A percentile compares a stretch with the other conserved stretches of the same genome.
Conservation (phyloP, 2,113 vertebrate species). For the Tricholaema leucomelas region DNA sequence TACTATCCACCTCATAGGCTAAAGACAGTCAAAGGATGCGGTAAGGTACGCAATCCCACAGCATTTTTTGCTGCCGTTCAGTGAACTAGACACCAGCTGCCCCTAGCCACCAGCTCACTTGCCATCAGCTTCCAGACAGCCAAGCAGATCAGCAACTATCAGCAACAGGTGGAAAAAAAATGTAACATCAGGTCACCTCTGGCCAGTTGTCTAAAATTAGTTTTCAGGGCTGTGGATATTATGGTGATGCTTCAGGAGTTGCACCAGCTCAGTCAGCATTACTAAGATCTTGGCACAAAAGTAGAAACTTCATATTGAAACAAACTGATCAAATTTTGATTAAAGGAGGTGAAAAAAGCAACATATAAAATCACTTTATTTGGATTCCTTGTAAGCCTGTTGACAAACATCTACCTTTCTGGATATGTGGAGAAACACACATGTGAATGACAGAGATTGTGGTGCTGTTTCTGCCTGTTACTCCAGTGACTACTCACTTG, state of each 20-base stretch:
- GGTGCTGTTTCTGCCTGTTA: not conserved
- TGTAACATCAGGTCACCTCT: not conserved
- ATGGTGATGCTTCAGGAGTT: not conserved
- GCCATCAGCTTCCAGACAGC: not conserved
- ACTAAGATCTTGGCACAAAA: not conserved
- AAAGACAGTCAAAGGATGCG: not conserved
- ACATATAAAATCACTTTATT: not conserved
- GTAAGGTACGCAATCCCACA: not conserved
- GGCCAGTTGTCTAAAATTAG: not conserved
- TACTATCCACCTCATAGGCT: not conserved
- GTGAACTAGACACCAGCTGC: not conserved
- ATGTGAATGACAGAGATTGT: not conserved
- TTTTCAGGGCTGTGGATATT: accelerated
- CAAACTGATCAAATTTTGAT: not conserved
- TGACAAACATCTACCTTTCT: not conserved
- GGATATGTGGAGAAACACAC: not conserved
- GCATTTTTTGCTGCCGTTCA: not conserved
- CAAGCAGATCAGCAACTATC: not conserved
- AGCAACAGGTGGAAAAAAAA: not conserved
- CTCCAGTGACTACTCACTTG: no score
- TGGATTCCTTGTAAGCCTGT: not conserved
- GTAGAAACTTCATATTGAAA: not conserved
- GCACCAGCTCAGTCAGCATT: not conserved
- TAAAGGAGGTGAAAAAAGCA: not conserved
- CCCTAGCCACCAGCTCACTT: not conserved